Conservation (phyloP, 37 sponge, comb jelly and placozoan species). For the Spongilla lacustris region DNA sequence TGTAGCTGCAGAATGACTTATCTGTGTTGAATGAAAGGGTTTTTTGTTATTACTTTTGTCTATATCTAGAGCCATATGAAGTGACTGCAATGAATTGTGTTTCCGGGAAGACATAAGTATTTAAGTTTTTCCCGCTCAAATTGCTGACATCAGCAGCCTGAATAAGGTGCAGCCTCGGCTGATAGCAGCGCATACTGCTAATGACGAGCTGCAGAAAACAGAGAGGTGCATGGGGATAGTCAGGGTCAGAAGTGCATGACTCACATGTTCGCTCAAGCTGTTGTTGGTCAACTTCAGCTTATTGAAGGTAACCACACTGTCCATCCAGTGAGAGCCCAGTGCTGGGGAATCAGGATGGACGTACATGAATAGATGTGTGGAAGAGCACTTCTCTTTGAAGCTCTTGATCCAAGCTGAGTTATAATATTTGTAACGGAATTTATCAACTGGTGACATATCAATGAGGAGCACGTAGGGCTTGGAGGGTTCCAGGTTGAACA, state of each 20-base stretch:
- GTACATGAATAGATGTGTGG: slow-evolving; percentile 75
- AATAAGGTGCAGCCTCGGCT: slow-evolving; percentile 77
- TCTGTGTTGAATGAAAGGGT: no score
- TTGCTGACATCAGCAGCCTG: slow-evolving; percentile 58
- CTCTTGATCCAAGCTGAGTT: slow-evolving; percentile 82
- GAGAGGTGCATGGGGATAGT: neutral
- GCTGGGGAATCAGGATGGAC: slow-evolving; percentile 87
- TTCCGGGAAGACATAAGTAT: slow-evolving; percentile 72
- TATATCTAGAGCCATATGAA: no score
- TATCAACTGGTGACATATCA: slow-evolving; percentile 85
- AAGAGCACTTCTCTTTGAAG: slow-evolving; percentile 65
- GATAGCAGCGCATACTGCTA: slow-evolving; percentile 79
- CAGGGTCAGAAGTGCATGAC: neutral
- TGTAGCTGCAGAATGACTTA: no score
- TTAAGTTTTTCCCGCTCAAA: slow-evolving; percentile 56
- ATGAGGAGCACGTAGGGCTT: slow-evolving; percentile 74
- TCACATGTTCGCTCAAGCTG: slow-evolving; percentile 94
- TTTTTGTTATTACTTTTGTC: no score
- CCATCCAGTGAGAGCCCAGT: slow-evolving; percentile 84
- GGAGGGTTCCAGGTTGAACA: slow-evolving; percentile 74
- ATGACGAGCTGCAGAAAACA: slow-evolving; percentile 52
- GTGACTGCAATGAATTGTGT: slow-evolving; percentile 86
- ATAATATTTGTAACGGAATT: slow-evolving; percentile 90
- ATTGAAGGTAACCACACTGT: slow-evolving; percentile 73
- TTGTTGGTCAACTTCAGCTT: slow-evolving; percentile 91